Evolutionary conservation across 2,888 invertebrate genomes (phyloP), one percentile per base, ranked within the genome.

Genomic region (Leucania comma): DNA sequence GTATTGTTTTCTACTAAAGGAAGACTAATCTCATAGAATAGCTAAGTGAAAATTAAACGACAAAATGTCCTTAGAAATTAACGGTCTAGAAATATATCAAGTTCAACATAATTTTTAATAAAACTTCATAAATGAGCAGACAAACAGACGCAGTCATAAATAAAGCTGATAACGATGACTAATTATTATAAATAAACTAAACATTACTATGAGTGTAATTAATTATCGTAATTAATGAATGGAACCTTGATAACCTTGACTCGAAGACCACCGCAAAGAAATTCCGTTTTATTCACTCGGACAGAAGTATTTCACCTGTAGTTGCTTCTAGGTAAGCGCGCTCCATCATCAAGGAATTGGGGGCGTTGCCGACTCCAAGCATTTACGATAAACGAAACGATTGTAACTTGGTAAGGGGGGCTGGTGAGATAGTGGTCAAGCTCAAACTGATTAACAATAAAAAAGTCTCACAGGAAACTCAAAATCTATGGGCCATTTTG

Each of bases 11-110:
- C 70, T 72, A 62, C 50, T 65, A 76, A 80, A 85, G 87, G 54
- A 68, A 66, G 82, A 80, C 54, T 64, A 87, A 88, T 89, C 83
- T 89, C 73, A 68, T 90, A 93, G 93, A 93, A 81, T 65, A 61
- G 78, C 2, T 38, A 17, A 10, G 0, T n/a, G 32, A 20, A 32
- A 59, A 20, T 17, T 10, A n/a, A 46, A 46, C 4, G 46, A 17
- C n/a, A 3, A 22, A 22, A 22, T 3, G 2, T n/a, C 22, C 10
- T 24, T 5, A 24, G 5, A 22, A 12, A 24, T 14, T 50, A 9
- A 50, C 9, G 3, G 17, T 22, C 12, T 4, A 42, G 42, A 20
- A 14, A 42, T 17, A 22, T 29, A 6, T 29, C 17, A 5, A 38
- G 10, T 53, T 42, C 1, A 35, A 46, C 5, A 20, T 24, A 14